Conservation (phyloP, 2,888 invertebrate species). For the Pemphredon lugubris region DNA sequence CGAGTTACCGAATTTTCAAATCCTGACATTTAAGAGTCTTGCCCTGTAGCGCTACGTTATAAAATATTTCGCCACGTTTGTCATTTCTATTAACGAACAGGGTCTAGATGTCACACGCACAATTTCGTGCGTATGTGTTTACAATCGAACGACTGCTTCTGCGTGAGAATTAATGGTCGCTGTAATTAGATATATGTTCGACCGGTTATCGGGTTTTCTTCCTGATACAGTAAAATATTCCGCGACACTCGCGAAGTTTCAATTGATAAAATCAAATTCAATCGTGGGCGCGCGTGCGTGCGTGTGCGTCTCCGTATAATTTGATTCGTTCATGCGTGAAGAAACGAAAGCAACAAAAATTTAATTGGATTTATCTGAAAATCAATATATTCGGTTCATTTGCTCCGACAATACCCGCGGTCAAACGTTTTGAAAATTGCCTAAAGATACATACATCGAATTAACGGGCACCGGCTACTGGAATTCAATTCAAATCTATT, state of each 20-base stretch:
- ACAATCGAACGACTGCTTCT: conserved; percentile 30
- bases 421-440: not conserved
- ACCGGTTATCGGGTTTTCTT: conserved; percentile 54
- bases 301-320: conserved; percentile 31
- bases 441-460: not conserved
- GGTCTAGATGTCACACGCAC: not conserved
- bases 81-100: conserved; percentile 49
- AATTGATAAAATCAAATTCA: conserved; percentile 29
- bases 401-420: conserved; percentile 7
- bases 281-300: not conserved
- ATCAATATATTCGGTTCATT: conserved; percentile 37
- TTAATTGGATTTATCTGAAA: conserved; percentile 52
- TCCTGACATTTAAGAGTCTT: no score
- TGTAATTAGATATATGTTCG: conserved; percentile 43
- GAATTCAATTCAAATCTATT: not conserved
- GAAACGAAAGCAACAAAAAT: conserved; percentile 48
- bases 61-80: conserved; percentile 46
- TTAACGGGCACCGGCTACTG: no score
- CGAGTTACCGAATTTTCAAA: no score
- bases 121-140: conserved; percentile 11
- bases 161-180: conserved; percentile 51
- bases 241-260: conserved; percentile 6
- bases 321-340: conserved; percentile 34
- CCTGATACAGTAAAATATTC: conserved; percentile 46
- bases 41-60: conserved; percentile 7